Percentiles rank a stretch among this genome's conserved stretches.
These are phyloP conservation scores for Clinocottus analis DNA, from an alignment of 2,113 vertebrate species.

Conservation along the genomic window DNA sequence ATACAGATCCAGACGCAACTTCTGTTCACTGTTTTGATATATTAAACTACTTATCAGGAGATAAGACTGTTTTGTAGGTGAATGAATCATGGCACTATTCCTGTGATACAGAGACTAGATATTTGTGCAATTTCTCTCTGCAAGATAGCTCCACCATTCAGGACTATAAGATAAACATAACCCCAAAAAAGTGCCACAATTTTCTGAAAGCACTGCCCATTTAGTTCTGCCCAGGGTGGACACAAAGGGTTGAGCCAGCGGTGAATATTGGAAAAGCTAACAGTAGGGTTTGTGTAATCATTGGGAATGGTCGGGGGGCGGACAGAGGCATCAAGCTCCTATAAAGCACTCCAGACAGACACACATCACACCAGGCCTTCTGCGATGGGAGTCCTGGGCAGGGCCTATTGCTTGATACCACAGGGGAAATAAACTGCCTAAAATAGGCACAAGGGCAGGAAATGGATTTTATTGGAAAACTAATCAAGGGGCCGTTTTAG, in stretches of 20 bases:
- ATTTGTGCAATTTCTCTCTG: constrained; percentile 44
- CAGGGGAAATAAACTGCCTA: constrained; percentile 85
- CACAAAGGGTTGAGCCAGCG: constrained; percentile 57
- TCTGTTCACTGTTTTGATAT: constrained; percentile 41
- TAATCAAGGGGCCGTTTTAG: constrained; percentile 84
- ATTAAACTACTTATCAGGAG: constrained; percentile 15
- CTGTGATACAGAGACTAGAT: constrained; percentile 33
- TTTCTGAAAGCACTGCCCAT: constrained; percentile 42
- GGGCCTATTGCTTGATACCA: constrained; percentile 79
- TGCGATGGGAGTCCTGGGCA: constrained; percentile 70
- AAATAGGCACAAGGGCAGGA: constrained; percentile 83
- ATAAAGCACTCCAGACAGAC: constrained; percentile 72
- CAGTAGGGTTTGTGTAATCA: constrained; percentile 56
- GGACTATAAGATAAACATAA: constrained; percentile 10
- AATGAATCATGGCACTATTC: constrained; percentile 37
- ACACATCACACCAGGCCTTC: constrained; percentile 59
- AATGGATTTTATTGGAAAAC: constrained; percentile 87
- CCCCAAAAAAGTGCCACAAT: constrained; percentile 46
- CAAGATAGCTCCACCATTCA: constrained; percentile 47
- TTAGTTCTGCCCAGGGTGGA: constrained; percentile 52
- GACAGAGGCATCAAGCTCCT: constrained; percentile 61
- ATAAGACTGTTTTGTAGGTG: constrained; percentile 25
- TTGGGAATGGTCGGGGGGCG: constrained; percentile 40
- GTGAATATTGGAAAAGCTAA: constrained; percentile 63
- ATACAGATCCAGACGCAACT: constrained; percentile 15